Evolutionary conservation across 2,797 vertebrate genomes (phyloP), one percentile per base, ranked within the genome.

Genomic region (Parotocinclus haroldoi): DNA sequence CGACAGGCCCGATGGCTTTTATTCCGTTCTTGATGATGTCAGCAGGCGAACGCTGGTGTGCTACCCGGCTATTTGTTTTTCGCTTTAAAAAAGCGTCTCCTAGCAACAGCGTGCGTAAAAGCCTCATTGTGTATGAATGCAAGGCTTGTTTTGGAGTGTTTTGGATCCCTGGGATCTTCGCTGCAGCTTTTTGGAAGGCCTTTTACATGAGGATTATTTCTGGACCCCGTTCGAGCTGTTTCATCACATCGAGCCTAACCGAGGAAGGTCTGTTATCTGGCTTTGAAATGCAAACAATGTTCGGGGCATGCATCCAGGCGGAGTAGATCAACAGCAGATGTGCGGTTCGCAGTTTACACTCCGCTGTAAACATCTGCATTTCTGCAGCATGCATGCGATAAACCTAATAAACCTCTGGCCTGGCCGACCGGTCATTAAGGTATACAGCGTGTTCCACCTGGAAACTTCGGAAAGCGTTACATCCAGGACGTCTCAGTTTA

Each of bases 21-120:
- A 63, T 76, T 73, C 58, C 38, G 54, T 76, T 63, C 37, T 17
- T 68, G 67, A 67, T 76, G 70, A 78, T 74, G 73, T 78, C 66
- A 78, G 54, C 64, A 55, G 38, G 50, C 49, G 45, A 66, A 39
- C 39, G 44, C 66, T 58, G 51, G 64, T 64, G 46, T 54, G 53
- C 44, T 63, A 66, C 51, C 48, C 50, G 6, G 48, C 57, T 46
- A 65, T 65, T 65, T 78, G 65, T 68, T 73, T 69, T 74, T 55
- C 40, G 18, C 59, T 66, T 68, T 64, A 49, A 51, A 46, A 70
- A 72, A 42, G 50, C 11, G 42, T 14, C 64, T 68, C 77, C 71
- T 70, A 67, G 73, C 58, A 63, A 77, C 73, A 57, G 44, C 44
- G 64, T 71, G 50, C 74, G 66, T 74, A 63, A 53, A 61, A 67